phyloP scores from a whole-genome alignment of 2,888 invertebrate species.

The Tinea trinotella region DNA sequence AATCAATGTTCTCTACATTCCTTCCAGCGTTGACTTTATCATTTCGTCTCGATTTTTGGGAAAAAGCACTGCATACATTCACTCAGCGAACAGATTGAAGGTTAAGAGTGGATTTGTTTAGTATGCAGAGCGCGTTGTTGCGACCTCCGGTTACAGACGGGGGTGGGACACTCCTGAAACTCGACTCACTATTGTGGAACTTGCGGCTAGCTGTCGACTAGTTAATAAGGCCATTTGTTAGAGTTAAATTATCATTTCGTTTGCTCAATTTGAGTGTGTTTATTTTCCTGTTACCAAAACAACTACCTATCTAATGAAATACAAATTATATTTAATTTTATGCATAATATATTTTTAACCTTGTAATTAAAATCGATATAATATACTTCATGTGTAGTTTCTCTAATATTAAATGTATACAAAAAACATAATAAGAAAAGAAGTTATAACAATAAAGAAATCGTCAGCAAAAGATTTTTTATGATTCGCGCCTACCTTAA shows the following conservation, averaged over 20 bases:
- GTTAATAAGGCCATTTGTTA: slow-evolving; percentile 3
- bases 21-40: slow-evolving; percentile 20
- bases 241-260: slow-evolving; percentile 8
- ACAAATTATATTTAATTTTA: neutral
- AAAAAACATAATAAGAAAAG: neutral
- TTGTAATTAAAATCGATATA: no score
- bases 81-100: slow-evolving; percentile 44
- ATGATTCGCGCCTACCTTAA: neutral
- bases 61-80: slow-evolving; percentile 33
- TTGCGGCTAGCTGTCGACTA: neutral
- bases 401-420: no score
- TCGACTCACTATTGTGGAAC: slow-evolving; percentile 11
- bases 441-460: neutral
- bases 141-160: neutral
- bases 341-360: neutral
- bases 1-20: slow-evolving; percentile 43
- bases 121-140: slow-evolving; percentile 41
- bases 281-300: neutral
- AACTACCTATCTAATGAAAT: neutral
- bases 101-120: slow-evolving; percentile 48
- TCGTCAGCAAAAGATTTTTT: slow-evolving; percentile 1
- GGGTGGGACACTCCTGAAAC: slow-evolving; percentile 7
- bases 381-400: no score
- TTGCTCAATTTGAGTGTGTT: neutral
- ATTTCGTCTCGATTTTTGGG: slow-evolving; percentile 20